phyloP scores from a whole-genome alignment of 2,888 invertebrate species.

The Coenonympha glycerion region DNA sequence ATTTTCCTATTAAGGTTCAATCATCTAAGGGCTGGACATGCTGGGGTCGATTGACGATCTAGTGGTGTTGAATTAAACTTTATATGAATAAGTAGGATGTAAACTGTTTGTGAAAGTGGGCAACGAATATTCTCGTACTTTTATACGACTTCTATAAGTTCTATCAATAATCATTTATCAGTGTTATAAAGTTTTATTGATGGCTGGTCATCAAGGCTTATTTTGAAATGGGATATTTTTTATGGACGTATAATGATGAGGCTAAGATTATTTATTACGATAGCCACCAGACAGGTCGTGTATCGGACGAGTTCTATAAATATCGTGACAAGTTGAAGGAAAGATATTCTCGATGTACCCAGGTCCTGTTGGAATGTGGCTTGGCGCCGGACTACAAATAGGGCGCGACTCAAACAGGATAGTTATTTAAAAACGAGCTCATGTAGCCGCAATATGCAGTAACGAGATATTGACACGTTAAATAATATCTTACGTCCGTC shows the following conservation, averaged over 20 bases:
- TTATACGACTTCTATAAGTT: slow-evolving; percentile 12
- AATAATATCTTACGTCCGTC: slow-evolving; percentile 16
- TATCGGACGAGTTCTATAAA: slow-evolving; percentile 54
- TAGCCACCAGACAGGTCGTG: slow-evolving; percentile 35
- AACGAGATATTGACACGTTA: slow-evolving; percentile 17
- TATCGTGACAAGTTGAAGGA: slow-evolving; percentile 48
- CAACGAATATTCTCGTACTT: slow-evolving; percentile 39
- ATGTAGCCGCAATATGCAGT: slow-evolving; percentile 18
- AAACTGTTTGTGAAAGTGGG: slow-evolving; percentile 59
- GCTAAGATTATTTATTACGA: slow-evolving; percentile 22
- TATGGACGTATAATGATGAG: too few species aligned
- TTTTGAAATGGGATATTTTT: too few species aligned
- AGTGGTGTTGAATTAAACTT: slow-evolving; percentile 52
- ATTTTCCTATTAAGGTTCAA: slow-evolving; percentile 70
- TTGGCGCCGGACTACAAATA: slow-evolving; percentile 66
- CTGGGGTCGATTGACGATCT: slow-evolving; percentile 49
- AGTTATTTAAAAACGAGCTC: slow-evolving; percentile 44
- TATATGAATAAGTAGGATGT: slow-evolving; percentile 61
- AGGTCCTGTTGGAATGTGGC: slow-evolving; percentile 67
- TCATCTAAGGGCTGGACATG: slow-evolving; percentile 60
- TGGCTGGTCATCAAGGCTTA: background rate
- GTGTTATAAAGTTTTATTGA: background rate
- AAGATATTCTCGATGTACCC: slow-evolving; percentile 61
- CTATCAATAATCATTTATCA: too few species aligned
- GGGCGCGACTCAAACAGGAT: slow-evolving; percentile 46